Evolutionary conservation across 2,888 invertebrate species (phyloP).

Genomic region (Melinopterus prodromus): DNA sequence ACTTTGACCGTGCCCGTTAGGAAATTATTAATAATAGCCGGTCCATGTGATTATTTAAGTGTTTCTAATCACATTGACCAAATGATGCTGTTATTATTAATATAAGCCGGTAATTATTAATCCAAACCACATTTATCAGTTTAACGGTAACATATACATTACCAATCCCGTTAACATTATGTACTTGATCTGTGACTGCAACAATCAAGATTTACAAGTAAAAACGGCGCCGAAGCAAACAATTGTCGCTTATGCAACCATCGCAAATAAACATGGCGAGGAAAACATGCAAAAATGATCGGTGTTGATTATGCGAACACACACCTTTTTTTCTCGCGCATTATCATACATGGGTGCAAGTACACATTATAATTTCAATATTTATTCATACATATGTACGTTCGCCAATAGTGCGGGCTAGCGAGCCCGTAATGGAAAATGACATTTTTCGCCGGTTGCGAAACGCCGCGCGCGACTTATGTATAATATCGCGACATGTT

Average conservation of each 20-base stretch:
- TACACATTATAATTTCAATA: not conserved
- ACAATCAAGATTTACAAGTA: not conserved
- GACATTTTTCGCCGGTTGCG: conserved; percentile 18
- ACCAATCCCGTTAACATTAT: not conserved
- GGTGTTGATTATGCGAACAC: not conserved
- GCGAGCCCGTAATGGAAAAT: conserved; percentile 22
- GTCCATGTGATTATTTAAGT: too few species aligned
- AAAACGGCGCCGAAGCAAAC: not conserved
- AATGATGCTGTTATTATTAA: too few species aligned
- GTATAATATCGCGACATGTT: not conserved
- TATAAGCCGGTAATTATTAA: too few species aligned
- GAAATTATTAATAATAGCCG: too few species aligned
- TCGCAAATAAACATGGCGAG: not conserved
- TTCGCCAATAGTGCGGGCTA: conserved; percentile 5
- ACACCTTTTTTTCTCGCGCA: not conserved
- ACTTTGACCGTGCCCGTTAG: too few species aligned
- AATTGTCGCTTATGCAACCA: not conserved
- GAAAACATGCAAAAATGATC: not conserved
- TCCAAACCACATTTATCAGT: too few species aligned
- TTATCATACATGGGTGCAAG: not conserved
- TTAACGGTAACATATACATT: too few species aligned
- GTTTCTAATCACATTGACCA: too few species aligned
- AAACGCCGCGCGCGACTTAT: not conserved
- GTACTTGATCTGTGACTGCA: not conserved
- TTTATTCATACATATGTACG: conserved; percentile 17